Evolutionary conservation across 2,888 invertebrate species (phyloP).

Genomic region (Meloe dianella): DNA sequence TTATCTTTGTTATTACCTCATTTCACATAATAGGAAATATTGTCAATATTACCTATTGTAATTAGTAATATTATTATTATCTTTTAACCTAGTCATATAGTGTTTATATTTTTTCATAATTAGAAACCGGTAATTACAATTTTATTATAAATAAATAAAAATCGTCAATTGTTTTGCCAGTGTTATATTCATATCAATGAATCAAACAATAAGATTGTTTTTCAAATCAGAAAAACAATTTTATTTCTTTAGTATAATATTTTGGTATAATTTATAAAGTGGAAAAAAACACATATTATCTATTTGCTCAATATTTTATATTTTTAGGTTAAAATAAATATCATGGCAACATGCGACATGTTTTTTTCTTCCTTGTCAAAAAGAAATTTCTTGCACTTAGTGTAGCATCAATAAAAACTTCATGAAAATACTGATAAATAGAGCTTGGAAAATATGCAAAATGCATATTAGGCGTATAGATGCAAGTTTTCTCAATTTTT

Average conservation of each 20-base stretch:
- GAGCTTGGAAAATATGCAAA: no score
- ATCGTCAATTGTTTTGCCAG: not conserved
- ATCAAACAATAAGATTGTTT: conserved; percentile 16
- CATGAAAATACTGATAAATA: no score
- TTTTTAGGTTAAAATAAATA: conserved; percentile 23
- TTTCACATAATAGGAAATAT: not conserved
- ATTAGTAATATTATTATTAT: conserved; percentile 21
- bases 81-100: conserved; percentile 33
- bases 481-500: no score
- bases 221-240: not conserved
- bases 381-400: no score
- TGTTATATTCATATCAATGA: conserved; percentile 32
- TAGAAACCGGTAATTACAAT: not conserved
- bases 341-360: not conserved
- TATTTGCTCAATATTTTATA: conserved; percentile 34
- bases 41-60: not conserved
- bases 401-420: no score
- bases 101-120: not conserved
- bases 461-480: no score
- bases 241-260: conserved; percentile 18
- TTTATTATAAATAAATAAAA: not conserved
- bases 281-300: conserved; percentile 19
- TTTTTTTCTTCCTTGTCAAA: not conserved
- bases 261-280: conserved; percentile 28
- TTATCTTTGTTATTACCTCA: conserved; percentile 26